Percentiles rank a stretch among this genome's conserved stretches.
phyloP scores from a whole-genome alignment of 2,888 invertebrate genomes.

The Aricia artaxerxes region DNA sequence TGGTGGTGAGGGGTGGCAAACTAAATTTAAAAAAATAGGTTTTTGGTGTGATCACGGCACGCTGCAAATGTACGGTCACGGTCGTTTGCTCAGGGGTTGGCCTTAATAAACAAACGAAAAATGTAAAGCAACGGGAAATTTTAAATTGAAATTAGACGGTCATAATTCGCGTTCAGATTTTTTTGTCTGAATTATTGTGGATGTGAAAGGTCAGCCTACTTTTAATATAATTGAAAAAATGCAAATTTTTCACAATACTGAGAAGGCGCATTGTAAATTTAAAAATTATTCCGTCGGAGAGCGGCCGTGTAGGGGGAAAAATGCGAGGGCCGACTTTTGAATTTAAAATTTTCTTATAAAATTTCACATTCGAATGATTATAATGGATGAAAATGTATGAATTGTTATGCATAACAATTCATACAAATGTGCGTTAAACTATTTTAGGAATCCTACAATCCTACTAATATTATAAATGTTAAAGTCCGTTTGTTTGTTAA shows the following conservation, averaged over 20 bases:
- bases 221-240: slow-evolving; percentile 25
- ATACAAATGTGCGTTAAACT: not conserved
- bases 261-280: slow-evolving; percentile 15
- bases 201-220: slow-evolving; percentile 18
- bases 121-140: not conserved
- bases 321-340: not conserved
- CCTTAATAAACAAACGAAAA: not conserved
- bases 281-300: slow-evolving; percentile 25
- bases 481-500: too few relatives aligned
- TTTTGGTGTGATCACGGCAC: too few relatives aligned
- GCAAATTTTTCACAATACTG: slow-evolving; percentile 26
- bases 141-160: not conserved
- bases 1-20: too few relatives aligned
- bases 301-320: not conserved
- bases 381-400: not conserved
- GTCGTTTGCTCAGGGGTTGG: too few relatives aligned
- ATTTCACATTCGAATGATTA: not conserved
- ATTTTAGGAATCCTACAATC: too few relatives aligned
- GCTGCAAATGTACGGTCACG: too few relatives aligned
- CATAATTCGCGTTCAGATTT: not conserved
- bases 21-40: too few relatives aligned
- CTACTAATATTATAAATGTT: too few relatives aligned
- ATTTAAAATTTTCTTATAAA: not conserved
- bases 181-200: slow-evolving; percentile 1
- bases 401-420: not conserved